Percentiles rank a stretch among this genome's conserved stretches.
Conservation (phyloP, 2,888 invertebrate genomes). For the Chromoteleia sp. region DNA sequence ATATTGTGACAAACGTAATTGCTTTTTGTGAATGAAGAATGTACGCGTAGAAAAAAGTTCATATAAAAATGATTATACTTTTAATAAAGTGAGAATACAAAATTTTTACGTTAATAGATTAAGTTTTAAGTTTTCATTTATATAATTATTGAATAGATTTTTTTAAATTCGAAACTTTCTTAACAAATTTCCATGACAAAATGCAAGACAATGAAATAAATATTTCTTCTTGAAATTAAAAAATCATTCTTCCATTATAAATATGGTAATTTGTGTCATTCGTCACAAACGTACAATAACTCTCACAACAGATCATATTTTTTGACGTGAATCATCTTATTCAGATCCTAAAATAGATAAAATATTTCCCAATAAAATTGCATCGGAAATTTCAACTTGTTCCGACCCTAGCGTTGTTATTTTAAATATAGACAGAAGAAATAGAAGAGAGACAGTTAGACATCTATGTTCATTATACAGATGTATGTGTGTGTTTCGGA, state of each 20-base stretch:
- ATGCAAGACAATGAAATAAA: too few species aligned
- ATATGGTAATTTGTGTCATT: neutral
- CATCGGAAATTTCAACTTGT: slow-evolving; percentile 23
- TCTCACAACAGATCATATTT: neutral
- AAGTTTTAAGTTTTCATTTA: too few species aligned
- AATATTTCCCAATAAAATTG: slow-evolving; percentile 26
- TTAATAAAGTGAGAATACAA: too few species aligned
- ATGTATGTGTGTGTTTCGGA: slow-evolving; percentile 18
- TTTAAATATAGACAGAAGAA: slow-evolving; percentile 7
- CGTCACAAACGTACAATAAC: neutral
- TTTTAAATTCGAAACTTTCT: too few species aligned
- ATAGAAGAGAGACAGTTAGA: neutral
- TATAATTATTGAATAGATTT: too few species aligned
- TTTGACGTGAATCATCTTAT: slow-evolving; percentile 14
- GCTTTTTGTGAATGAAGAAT: too few species aligned
- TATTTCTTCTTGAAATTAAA: too few species aligned
- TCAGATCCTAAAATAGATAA: slow-evolving; percentile 15
- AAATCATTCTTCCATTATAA: neutral
- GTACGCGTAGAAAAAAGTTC: too few species aligned
- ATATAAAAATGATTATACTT: too few species aligned
- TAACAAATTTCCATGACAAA: too few species aligned
- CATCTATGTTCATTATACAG: slow-evolving; percentile 31
- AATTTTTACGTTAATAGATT: too few species aligned
- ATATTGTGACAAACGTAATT: too few species aligned
- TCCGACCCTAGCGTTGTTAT: slow-evolving; percentile 21